Evolutionary conservation across 2,113 vertebrate species (phyloP).

Genomic region (Paedocypris sp.): DNA sequence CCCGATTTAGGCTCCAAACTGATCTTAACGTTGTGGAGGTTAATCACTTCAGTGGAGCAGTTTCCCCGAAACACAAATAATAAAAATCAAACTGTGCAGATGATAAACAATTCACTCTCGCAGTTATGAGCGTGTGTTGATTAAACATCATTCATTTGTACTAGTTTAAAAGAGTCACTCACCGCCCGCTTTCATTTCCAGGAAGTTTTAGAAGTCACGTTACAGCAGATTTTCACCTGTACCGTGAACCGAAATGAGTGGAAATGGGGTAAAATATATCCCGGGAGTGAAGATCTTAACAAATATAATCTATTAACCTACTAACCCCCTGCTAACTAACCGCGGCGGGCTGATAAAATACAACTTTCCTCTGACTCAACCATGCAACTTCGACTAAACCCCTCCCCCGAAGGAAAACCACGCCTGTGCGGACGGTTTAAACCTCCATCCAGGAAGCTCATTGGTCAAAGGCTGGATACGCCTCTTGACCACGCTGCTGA

Average conservation of each 20-base stretch:
- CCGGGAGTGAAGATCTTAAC: neutral
- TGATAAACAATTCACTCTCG: neutral
- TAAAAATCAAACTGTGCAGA: neutral
- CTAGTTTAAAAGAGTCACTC: slow-evolving; percentile 38
- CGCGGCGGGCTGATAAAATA: neutral
- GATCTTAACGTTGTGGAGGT: too few relatives aligned
- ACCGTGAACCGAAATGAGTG: neutral
- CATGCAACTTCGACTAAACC: slow-evolving; percentile 34
- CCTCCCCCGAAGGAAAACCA: slow-evolving; percentile 49
- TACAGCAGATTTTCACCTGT: neutral
- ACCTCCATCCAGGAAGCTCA: slow-evolving; percentile 42
- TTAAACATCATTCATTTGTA: neutral
- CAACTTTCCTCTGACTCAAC: slow-evolving; percentile 43
- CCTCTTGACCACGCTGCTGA: neutral
- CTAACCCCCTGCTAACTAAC: neutral
- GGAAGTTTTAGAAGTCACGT: neutral
- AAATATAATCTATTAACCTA: neutral
- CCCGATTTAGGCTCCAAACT: too few relatives aligned
- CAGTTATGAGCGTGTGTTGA: neutral
- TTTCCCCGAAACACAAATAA: neutral
- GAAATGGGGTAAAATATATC: too few relatives aligned
- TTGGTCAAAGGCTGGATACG: slow-evolving; percentile 36
- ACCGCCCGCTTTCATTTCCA: slow-evolving; percentile 70
- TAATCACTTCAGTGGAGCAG: too few relatives aligned
- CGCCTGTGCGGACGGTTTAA: slow-evolving; percentile 65